Evolutionary conservation across 2,888 invertebrate genomes (phyloP).

Genomic region (Hydrotaea diabolus): DNA sequence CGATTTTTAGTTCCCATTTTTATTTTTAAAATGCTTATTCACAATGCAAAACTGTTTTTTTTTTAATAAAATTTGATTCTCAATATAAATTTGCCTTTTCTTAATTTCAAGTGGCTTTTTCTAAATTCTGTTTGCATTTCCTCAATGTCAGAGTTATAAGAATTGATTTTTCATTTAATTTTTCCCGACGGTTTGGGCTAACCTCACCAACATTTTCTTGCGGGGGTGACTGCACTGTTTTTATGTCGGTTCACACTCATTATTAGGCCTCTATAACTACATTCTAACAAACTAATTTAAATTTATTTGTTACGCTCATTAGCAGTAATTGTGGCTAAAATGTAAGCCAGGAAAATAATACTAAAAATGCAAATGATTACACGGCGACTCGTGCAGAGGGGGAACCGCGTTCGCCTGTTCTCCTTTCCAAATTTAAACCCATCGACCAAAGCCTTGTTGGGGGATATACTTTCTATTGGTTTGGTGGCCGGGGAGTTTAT

Average conservation of each 20-base stretch:
- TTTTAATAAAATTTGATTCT: too few relatives aligned
- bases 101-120: too few relatives aligned
- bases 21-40: too few relatives aligned
- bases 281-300: conserved; percentile 55
- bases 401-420: neutral
- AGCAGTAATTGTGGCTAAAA: conserved; percentile 58
- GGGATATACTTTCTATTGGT: neutral
- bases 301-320: conserved; percentile 60
- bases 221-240: neutral
- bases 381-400: neutral
- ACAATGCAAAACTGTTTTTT: too few relatives aligned
- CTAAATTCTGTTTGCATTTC: too few relatives aligned
- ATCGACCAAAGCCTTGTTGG: neutral
- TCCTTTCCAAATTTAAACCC: neutral
- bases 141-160: too few relatives aligned
- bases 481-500: neutral
- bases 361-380: conserved; percentile 53
- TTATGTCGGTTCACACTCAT: conserved; percentile 12
- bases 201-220: conserved; percentile 1
- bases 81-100: too few relatives aligned
- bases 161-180: neutral
- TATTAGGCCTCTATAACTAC: conserved; percentile 42
- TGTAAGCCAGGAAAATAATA: conserved; percentile 50
- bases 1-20: too few relatives aligned
- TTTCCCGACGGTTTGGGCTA: too few relatives aligned